Conservation (phyloP, 1,140 invertebrate genomes). For the Drosophila kikkawai region DNA sequence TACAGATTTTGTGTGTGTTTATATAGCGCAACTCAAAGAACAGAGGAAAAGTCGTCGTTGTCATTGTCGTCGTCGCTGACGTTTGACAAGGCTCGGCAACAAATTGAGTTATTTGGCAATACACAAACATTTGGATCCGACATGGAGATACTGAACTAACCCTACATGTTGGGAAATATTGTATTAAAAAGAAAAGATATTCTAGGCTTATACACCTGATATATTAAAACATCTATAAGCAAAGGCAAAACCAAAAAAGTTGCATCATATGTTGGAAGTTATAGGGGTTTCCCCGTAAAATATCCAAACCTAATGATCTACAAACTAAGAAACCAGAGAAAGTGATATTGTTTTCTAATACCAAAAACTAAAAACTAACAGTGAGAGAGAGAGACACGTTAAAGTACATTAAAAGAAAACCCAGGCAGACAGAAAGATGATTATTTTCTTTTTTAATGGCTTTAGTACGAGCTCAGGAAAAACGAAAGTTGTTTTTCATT, state of each 20-base stretch:
- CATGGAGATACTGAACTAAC: slow-evolving; percentile 3
- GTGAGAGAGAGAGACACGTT: slow-evolving; percentile 5
- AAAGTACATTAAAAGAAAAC: slow-evolving; percentile 34
- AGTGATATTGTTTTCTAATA: slow-evolving; percentile 35
- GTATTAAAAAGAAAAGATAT: neutral
- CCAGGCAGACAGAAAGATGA: slow-evolving; percentile 53
- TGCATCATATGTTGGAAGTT: slow-evolving; percentile 46
- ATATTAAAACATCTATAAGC: neutral
- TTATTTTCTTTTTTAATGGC: slow-evolving; percentile 60
- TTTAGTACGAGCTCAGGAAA: slow-evolving; percentile 56
- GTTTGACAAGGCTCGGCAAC: slow-evolving; percentile 60
- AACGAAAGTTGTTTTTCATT: slow-evolving; percentile 58
- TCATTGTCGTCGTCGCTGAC: slow-evolving; percentile 2
- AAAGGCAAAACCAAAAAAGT: slow-evolving; percentile 22
- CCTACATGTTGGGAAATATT: neutral
- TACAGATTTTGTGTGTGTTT: slow-evolving; percentile 26
- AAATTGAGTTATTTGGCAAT: slow-evolving; percentile 70
- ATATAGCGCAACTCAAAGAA: slow-evolving; percentile 40
- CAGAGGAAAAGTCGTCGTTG: slow-evolving; percentile 18
- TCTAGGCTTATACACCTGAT: neutral
- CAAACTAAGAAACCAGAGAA: slow-evolving; percentile 25
- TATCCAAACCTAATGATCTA: slow-evolving; percentile 24
- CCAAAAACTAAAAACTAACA: slow-evolving; percentile 8
- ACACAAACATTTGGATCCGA: slow-evolving; percentile 24
- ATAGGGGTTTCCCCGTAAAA: neutral